These are phyloP conservation scores for Hemichromis elongatus DNA, from an alignment of 2,113 vertebrate species.

Conservation along the genomic window DNA sequence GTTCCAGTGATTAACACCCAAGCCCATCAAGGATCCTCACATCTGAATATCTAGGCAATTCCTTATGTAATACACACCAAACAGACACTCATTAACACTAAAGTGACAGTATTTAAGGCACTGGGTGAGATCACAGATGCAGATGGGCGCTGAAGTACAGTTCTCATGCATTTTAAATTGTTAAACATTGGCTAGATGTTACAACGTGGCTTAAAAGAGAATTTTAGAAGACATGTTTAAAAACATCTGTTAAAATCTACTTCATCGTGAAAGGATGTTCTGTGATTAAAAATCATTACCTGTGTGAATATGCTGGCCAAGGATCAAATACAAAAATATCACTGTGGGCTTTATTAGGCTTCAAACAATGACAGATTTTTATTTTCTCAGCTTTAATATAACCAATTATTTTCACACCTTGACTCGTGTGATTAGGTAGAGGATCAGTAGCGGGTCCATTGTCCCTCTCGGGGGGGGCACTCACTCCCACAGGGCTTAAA, in stretches of 20 bases:
- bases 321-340: not conserved
- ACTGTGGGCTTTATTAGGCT: not conserved
- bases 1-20: conserved; percentile 60
- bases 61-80: conserved; percentile 19
- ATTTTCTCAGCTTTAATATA: not conserved
- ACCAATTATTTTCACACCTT: too few species aligned
- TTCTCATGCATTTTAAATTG: not conserved
- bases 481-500: too few species aligned
- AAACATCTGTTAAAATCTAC: not conserved
- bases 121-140: not conserved
- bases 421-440: too few species aligned
- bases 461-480: too few species aligned
- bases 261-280: not conserved
- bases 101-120: not conserved
- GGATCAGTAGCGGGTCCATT: too few species aligned
- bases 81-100: not conserved
- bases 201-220: not conserved
- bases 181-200: not conserved
- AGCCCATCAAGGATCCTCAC: conserved; percentile 14
- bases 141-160: not conserved
- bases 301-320: not conserved
- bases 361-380: not conserved
- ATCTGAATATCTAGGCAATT: conserved; percentile 3
- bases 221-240: not conserved
- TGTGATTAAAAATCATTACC: not conserved